A percentile compares a stretch with the other conserved stretches of the same genome.
Evolutionary conservation across 2,888 invertebrate genomes (phyloP).

Genomic region (Hybos culiciformis): DNA sequence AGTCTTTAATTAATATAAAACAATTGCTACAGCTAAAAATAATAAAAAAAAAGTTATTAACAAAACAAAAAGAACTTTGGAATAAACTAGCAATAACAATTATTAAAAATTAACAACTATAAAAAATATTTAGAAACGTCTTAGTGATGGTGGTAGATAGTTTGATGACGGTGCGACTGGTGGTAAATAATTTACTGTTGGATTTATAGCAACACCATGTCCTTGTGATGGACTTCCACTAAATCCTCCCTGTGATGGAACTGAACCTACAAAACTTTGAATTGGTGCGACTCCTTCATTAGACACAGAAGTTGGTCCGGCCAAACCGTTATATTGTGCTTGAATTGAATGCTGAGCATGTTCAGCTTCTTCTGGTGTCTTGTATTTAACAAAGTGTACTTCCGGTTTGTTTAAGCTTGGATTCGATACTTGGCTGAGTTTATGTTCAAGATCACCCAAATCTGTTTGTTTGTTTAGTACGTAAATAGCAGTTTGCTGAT

Average conservation of each 20-base stretch:
- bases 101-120: too few species aligned
- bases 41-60: too few species aligned
- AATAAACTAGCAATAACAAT: too few species aligned
- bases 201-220: not conserved
- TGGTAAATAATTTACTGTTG: not conserved
- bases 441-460: conserved; percentile 21
- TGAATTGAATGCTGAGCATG: conserved; percentile 26
- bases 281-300: conserved; percentile 24
- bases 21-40: too few species aligned
- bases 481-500: conserved; percentile 26
- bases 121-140: too few species aligned
- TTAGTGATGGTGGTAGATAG: too few species aligned
- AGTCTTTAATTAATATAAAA: too few species aligned
- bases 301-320: conserved; percentile 19
- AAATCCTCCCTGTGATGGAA: not conserved
- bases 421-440: conserved; percentile 20
- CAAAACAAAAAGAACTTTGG: too few species aligned
- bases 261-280: not conserved
- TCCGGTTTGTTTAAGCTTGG: conserved; percentile 23
- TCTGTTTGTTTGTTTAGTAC: conserved; percentile 26
- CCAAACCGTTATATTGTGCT: conserved; percentile 24
- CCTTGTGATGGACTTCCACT: not conserved
- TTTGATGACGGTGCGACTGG: too few species aligned
- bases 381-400: conserved; percentile 30
- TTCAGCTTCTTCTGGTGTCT: conserved; percentile 25